Conservation (phyloP, 1,140 invertebrate genomes). For the Drosophila tristis region DNA sequence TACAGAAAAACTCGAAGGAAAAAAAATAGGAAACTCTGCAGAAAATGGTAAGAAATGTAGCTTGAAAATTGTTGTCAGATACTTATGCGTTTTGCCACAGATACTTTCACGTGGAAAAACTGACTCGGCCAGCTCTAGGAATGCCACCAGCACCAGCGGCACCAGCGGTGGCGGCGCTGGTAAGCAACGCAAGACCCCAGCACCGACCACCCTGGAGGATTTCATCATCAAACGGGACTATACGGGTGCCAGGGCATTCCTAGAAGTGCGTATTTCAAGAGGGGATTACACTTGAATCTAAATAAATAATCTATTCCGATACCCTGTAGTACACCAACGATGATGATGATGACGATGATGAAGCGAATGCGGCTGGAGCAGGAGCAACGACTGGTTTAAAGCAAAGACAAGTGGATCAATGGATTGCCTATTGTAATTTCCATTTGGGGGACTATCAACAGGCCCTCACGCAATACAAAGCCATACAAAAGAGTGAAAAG, state of each 20-base stretch:
- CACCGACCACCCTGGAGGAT: constrained; percentile 93
- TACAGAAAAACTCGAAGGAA: constrained; percentile 13
- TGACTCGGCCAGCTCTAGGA: constrained; percentile 85
- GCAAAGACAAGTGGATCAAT: constrained; percentile 89
- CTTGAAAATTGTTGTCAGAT: constrained; percentile 43
- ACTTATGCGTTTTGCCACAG: constrained; percentile 83
- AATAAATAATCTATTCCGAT: not conserved
- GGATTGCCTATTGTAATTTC: constrained; percentile 97
- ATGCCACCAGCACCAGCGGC: constrained; percentile 66
- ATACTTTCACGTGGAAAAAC: constrained; percentile 90
- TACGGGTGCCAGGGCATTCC: constrained; percentile 94
- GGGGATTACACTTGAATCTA: not conserved
- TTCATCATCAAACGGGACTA: constrained; percentile 96
- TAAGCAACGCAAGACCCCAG: constrained; percentile 81
- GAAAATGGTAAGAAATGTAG: constrained; percentile 72
- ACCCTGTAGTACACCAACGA: constrained; percentile 72
- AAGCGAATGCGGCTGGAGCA: constrained; percentile 83
- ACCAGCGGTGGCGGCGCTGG: constrained; percentile 53
- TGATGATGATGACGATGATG: constrained; percentile 85
- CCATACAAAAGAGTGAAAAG: constrained; percentile 75
- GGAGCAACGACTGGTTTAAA: constrained; percentile 5
- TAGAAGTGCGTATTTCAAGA: constrained; percentile 88
- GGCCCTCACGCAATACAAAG: constrained; percentile 91
- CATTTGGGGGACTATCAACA: constrained; percentile 97
- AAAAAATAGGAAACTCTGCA: constrained; percentile 7